Conservation (phyloP, 2,888 invertebrate species). For the Oegoconia quadripuncta region DNA sequence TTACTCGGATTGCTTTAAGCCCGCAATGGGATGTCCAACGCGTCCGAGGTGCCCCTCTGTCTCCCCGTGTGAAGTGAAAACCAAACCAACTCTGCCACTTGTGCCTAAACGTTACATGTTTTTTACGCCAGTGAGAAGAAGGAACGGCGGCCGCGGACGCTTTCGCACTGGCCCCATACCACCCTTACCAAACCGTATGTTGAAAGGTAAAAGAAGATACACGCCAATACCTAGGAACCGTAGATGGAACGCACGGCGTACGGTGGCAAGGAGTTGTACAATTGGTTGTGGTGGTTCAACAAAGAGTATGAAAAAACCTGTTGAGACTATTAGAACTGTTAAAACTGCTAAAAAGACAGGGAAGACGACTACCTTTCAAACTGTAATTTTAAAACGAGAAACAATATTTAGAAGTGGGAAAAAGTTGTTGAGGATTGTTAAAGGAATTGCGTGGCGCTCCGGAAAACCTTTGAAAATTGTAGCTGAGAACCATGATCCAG, state of each 20-base stretch:
- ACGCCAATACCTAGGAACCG: conserved; percentile 25
- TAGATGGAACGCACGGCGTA: too few relatives aligned
- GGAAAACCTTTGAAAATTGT: conserved; percentile 1
- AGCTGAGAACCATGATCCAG: not conserved
- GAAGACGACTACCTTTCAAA: conserved; percentile 12
- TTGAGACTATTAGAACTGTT: not conserved
- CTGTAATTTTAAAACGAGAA: conserved; percentile 30
- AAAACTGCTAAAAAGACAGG: conserved; percentile 7
- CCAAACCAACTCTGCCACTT: too few relatives aligned
- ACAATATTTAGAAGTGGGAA: conserved; percentile 35
- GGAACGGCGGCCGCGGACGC: conserved; percentile 16
- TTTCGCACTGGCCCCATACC: too few relatives aligned
- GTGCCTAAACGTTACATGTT: too few relatives aligned
- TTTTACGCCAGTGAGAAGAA: conserved; percentile 25
- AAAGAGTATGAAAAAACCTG: too few relatives aligned
- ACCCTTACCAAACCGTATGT: conserved; percentile 29
- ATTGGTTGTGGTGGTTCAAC: too few relatives aligned
- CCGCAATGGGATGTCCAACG: conserved; percentile 24
- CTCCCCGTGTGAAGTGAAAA: conserved; percentile 28
- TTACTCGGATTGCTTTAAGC: conserved; percentile 40
- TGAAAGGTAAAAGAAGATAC: conserved; percentile 32
- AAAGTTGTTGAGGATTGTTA: conserved; percentile 34
- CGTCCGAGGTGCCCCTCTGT: conserved; percentile 25
- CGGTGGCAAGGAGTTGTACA: too few relatives aligned
- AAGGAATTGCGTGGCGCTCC: conserved; percentile 21